phyloP scores from a whole-genome alignment of 2,888 invertebrate genomes.

The Calliopum simillimum region DNA sequence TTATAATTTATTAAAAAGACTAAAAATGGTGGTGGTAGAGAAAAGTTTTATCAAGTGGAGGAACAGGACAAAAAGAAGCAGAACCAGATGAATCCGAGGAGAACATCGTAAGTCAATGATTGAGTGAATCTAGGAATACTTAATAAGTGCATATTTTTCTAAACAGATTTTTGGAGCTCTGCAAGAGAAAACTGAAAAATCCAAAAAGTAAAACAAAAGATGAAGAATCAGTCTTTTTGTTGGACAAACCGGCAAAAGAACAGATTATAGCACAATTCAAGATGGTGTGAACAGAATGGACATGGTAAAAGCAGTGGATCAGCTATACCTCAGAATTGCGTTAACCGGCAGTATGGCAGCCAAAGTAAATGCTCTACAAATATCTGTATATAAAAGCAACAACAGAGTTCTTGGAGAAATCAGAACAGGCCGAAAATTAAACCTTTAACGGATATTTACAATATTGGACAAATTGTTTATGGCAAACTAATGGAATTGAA shows the following conservation, averaged over 20 bases:
- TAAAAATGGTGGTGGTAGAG: constrained; percentile 55
- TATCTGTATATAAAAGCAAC: constrained; percentile 79
- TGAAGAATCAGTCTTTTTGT: constrained; percentile 11
- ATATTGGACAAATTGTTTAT: constrained; percentile 73
- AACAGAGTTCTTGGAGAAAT: constrained; percentile 52
- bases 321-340: constrained; percentile 75
- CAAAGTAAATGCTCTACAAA: constrained; percentile 75
- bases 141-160: constrained; percentile 5
- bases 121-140: not conserved
- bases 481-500: constrained; percentile 70
- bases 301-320: constrained; percentile 73
- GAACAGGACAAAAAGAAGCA: constrained; percentile 48
- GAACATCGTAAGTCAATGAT: constrained; percentile 55
- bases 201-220: constrained; percentile 49
- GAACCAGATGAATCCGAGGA: constrained; percentile 45
- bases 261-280: constrained; percentile 70
- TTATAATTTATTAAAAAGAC: constrained; percentile 25
- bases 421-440: constrained; percentile 55
- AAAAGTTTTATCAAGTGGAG: constrained; percentile 67
- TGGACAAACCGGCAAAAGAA: constrained; percentile 44
- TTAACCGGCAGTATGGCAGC: constrained; percentile 81
- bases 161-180: constrained; percentile 63
- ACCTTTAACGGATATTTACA: constrained; percentile 68
- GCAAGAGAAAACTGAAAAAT: constrained; percentile 58
- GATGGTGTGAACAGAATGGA: constrained; percentile 79